Evolutionary conservation across 1,140 invertebrate genomes (phyloP).

Genomic region (Radopholus similis): DNA sequence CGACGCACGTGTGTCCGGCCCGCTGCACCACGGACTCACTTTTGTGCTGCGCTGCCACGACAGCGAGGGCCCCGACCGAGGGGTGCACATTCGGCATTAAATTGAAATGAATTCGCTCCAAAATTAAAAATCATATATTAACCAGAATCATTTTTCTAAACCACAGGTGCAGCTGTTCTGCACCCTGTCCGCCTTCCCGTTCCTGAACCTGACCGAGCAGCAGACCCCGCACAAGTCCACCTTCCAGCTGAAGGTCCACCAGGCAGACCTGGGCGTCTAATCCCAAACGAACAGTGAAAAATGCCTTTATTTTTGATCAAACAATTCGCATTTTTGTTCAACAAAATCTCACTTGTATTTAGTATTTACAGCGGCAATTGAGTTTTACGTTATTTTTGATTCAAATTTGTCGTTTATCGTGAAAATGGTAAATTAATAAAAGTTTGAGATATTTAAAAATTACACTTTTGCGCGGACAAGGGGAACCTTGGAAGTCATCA

Average conservation of each 20-base stretch:
- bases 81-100: no score
- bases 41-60: slow-evolving; percentile 43
- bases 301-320: background rate
- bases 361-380: background rate
- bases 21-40: slow-evolving; percentile 33
- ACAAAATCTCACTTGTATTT: background rate
- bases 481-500: no score
- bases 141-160: no score
- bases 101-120: no score
- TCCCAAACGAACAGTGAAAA: background rate
- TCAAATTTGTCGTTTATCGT: background rate
- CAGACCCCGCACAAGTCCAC: slow-evolving; percentile 21
- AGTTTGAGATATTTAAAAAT: no score
- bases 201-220: slow-evolving; percentile 40
- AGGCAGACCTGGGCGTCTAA: background rate
- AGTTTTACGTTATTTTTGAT: background rate
- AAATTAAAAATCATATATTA: no score
- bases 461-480: no score
- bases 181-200: slow-evolving; percentile 40
- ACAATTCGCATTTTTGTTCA: background rate
- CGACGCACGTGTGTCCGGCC: slow-evolving; percentile 27
- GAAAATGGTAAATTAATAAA: no score
- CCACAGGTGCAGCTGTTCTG: slow-evolving; percentile 39
- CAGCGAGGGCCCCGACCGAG: slow-evolving; percentile 28
- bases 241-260: slow-evolving; percentile 9